Base-by-base conservation (phyloP, 2,797 vertebrate species). In the Enteromius treurensis region DNA sequence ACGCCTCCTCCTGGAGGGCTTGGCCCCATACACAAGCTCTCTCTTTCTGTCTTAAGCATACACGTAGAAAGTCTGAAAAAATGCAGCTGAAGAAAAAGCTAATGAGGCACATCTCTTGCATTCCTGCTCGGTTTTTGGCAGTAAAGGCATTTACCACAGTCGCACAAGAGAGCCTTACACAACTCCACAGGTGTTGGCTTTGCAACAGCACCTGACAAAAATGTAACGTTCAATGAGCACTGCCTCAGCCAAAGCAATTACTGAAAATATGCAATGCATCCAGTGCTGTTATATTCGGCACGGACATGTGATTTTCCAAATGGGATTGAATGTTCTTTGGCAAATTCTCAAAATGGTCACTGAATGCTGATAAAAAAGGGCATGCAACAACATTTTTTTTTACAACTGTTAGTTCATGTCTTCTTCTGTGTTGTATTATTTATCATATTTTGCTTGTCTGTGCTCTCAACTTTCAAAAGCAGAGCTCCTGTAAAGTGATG, bases 51-150 rank as follows among this genome's bases (percentile, higher is more conserved):
- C 70, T 65, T 79, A 51, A 67, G 58, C 49, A 58, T 69, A 82
- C 76, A 76, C 40, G 23, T 37, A 51, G 68, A 82, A 47, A 77
- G 9, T 49, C 76, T 58, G 62, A 84, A 51, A 84, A 90, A 91
- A 92, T 94, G 94, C 93, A 94, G 92, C 93, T 93, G 92, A 79
- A 81, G 70, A 76, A 71, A 93, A 90, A 90, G 91, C 92, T 93
- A 94, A 89, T 90, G 86, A 91, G 93, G 90, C 93, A 91, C 88
- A 93, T 92, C 81, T 68, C 78, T 83, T 75, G 26, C 60, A 79
- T 80, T 74, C 19, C 55, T 60, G 45, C 71, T 85, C 19, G 21
- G 49, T 81, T 79, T 82, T 79, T 86, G 76, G 49, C 79, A 82
- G 51, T 37, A 19, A 69, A 34, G 29, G 8, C 37, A 73, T 82